Evolutionary conservation across 2,888 invertebrate species (phyloP).

Genomic region (Nineta flava): DNA sequence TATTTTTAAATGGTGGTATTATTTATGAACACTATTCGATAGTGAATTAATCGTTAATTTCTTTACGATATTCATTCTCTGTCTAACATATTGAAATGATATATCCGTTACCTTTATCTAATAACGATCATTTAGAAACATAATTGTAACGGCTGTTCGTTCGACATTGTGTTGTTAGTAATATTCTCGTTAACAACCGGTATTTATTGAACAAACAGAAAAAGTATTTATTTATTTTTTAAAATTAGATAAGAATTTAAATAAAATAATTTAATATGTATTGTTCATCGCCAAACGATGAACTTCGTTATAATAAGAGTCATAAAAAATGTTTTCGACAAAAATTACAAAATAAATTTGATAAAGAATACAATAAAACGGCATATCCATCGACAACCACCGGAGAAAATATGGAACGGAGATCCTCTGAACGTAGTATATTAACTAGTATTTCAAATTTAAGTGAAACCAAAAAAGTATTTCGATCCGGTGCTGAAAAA

Average conservation of each 20-base stretch:
- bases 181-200: background rate
- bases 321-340: background rate
- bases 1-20: no score
- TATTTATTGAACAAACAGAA: background rate
- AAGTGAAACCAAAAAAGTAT: conserved; percentile 43
- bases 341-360: conserved; percentile 3
- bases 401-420: background rate
- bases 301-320: background rate
- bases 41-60: no score
- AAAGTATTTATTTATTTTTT: background rate
- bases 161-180: background rate
- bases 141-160: background rate
- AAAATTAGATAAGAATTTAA: background rate
- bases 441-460: conserved; percentile 29
- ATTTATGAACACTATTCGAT: no score
- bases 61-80: no score
- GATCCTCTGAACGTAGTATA: conserved; percentile 15
- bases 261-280: background rate
- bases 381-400: background rate
- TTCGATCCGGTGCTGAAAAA: conserved; percentile 50
- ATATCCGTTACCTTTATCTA: background rate
- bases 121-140: background rate
- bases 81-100: no score
- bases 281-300: background rate
- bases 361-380: background rate